Conservation (phyloP, 2,113 vertebrate species). For the Brachyistius frenatus region DNA sequence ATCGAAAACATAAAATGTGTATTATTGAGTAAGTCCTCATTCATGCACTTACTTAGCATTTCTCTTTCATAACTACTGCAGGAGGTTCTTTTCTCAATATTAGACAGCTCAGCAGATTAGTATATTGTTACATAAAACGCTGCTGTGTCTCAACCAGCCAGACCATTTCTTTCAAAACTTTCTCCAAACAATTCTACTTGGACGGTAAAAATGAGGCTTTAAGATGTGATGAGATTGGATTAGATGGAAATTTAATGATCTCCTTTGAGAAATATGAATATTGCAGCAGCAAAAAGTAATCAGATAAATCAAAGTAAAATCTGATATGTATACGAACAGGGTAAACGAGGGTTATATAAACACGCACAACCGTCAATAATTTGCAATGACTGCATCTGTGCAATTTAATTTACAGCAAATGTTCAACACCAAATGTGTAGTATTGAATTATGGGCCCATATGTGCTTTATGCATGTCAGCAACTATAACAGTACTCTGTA, state of each 20-base stretch:
- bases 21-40: slow-evolving; percentile 34
- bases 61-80: slow-evolving; percentile 42
- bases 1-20: slow-evolving; percentile 27
- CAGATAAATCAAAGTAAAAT: slow-evolving; percentile 59
- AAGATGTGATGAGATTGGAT: slow-evolving; percentile 60
- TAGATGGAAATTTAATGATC: slow-evolving; percentile 61
- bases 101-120: slow-evolving; percentile 51
- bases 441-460: slow-evolving; percentile 47
- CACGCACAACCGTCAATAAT: slow-evolving; percentile 44
- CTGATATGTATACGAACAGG: slow-evolving; percentile 48
- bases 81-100: slow-evolving; percentile 37
- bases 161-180: slow-evolving; percentile 31
- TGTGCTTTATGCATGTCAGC: slow-evolving; percentile 26
- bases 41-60: slow-evolving; percentile 41
- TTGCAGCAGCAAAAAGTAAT: slow-evolving; percentile 46
- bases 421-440: slow-evolving; percentile 48
- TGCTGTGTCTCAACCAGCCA: slow-evolving; percentile 33
- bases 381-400: slow-evolving; percentile 54
- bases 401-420: slow-evolving; percentile 56
- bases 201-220: slow-evolving; percentile 27
- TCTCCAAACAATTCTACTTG: slow-evolving; percentile 17
- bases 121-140: slow-evolving; percentile 61
- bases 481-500: background rate
- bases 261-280: slow-evolving; percentile 53
- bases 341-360: slow-evolving; percentile 58